Conservation (phyloP, 2,797 vertebrate genomes). For the Poeciliopsis infans region DNA sequence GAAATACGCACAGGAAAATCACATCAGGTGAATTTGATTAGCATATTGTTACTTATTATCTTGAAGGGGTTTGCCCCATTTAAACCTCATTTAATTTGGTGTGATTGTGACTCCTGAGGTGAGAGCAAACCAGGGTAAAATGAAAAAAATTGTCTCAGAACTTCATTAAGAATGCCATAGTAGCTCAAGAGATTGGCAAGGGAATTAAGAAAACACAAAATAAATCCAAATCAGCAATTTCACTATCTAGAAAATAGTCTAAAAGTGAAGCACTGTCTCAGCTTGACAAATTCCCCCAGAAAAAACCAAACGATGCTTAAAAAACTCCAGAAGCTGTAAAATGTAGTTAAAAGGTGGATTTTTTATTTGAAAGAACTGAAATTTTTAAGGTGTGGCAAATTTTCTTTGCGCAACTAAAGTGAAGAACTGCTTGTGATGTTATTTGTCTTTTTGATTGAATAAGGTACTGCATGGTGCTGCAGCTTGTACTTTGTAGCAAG, state of each 20-base stretch:
- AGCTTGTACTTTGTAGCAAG: not conserved
- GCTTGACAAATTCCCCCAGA: too few species aligned
- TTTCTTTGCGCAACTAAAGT: not conserved
- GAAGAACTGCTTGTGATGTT: not conserved
- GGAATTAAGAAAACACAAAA: not conserved
- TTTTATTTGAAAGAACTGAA: too few species aligned
- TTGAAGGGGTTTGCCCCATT: not conserved
- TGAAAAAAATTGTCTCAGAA: not conserved
- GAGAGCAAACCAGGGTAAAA: not conserved
- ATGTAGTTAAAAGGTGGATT: not conserved
- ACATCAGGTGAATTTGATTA: not conserved
- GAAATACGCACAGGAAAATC: not conserved
- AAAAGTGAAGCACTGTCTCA: not conserved
- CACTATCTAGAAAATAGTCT: not conserved
- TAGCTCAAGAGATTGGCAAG: not conserved
- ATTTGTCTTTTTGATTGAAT: not conserved
- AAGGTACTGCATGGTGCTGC: not conserved
- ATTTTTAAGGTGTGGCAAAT: not conserved
- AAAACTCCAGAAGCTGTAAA: not conserved
- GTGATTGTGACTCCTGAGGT: not conserved
- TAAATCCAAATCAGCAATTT: not conserved
- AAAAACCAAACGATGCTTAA: not conserved
- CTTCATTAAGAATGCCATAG: not conserved
- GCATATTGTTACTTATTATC: not conserved
- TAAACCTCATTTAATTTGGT: not conserved